phyloP scores from a whole-genome alignment of 1,140 invertebrate genomes.

The Seison nebaliae region DNA sequence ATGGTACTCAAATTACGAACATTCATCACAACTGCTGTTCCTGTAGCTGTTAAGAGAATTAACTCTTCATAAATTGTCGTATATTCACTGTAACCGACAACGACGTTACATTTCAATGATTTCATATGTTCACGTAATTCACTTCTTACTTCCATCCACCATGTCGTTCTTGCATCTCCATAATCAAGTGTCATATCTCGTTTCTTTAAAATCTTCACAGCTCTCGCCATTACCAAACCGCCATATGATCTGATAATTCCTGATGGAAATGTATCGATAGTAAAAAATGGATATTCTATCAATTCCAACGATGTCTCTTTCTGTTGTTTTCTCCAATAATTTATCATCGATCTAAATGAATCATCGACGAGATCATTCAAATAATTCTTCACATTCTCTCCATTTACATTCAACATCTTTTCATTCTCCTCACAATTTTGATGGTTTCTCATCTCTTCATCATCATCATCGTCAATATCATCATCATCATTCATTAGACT shows the following conservation, averaged over 20 bases:
- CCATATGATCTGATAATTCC: conserved; percentile 65
- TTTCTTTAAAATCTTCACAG: conserved; percentile 54
- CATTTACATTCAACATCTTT: too few species aligned
- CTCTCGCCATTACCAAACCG: conserved; percentile 40
- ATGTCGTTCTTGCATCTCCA: conserved; percentile 58
- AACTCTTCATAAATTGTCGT: conserved; percentile 78
- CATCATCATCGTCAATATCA: too few species aligned
- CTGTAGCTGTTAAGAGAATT: conserved; percentile 63
- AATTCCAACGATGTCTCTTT: background rate
- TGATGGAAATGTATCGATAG: conserved; percentile 57
- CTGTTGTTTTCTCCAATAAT: background rate
- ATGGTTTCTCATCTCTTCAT: too few species aligned
- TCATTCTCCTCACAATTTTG: too few species aligned
- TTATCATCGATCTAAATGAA: too few species aligned
- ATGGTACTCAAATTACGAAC: conserved; percentile 9
- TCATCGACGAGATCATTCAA: too few species aligned
- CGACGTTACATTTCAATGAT: conserved; percentile 65
- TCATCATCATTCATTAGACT: too few species aligned
- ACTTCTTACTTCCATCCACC: conserved; percentile 78
- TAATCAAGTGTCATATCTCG: conserved; percentile 44
- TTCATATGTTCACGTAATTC: conserved; percentile 69
- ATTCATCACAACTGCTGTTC: conserved; percentile 59
- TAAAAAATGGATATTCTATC: conserved; percentile 71
- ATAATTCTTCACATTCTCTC: too few species aligned
- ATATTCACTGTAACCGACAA: conserved; percentile 61